Base-by-base conservation (phyloP, 2,888 invertebrate genomes). In the Rhodophaea formosa region DNA sequence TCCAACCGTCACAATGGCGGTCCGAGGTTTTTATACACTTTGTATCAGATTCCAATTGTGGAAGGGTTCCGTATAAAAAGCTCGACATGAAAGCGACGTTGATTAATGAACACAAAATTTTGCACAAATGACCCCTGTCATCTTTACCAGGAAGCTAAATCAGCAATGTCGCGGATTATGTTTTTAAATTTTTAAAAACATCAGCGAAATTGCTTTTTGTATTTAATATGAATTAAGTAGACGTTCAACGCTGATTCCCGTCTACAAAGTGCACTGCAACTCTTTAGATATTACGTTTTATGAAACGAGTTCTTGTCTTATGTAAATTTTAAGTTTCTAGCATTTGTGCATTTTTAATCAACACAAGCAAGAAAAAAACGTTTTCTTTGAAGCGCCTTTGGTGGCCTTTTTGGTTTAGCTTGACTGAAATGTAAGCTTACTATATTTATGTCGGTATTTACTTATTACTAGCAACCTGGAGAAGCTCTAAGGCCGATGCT, bases 11-110 rank as follows among this genome's bases (percentile, higher is more conserved):
- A 75, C 70, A 71, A 74, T 69, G 64, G 61, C 63, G 63, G 63
- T 64, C 68, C 70, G 66, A 66, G 62, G 66, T 71, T 77, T 79
- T 74, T 71, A 67, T 69, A 62, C 62, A 68, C 56, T 61, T 65
- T 65, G 65, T 67, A 64, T 64, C 67, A 71, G 74, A 67, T 63
- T 66, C 64, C 65, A 64, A 51, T 67, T 71, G 68, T 70, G 62
- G 56, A 58, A 43, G 61, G 65, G 56, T 57, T 53, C 46, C 39
- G 17, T 51, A 57, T 46, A 57, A 62, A 65, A 64, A 64, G 65
- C 56, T 59, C 53, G 56, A 59, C 59, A 51, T 54, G 56, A 56
- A 61, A 64, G 57, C 53, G 68, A 62, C 68, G 57, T 51, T 66
- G 70, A 71, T 68, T 68, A 70, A 71, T 66, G 65, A 63, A 51